phyloP scores from a whole-genome alignment of 2,113 vertebrate species.

The Calidris pugnax region DNA sequence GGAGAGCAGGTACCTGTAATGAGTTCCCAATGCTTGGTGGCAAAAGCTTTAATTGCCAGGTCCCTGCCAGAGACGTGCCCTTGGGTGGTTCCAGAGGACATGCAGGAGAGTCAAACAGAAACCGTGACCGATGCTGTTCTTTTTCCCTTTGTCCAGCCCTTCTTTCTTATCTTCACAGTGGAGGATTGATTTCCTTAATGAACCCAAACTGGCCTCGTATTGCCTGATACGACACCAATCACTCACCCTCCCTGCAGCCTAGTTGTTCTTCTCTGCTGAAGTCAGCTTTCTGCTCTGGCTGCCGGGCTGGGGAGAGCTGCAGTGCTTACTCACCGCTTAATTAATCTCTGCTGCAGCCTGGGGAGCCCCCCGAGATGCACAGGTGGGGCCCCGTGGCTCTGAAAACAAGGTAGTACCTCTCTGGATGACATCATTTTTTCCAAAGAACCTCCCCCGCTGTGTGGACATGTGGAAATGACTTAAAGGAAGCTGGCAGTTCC shows the following conservation, averaged over 20 bases:
- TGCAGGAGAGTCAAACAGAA: neutral
- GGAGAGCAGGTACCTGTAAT: neutral
- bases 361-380: neutral
- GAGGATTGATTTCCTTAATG: neutral
- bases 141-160: neutral
- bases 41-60: neutral
- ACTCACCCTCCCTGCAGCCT: neutral
- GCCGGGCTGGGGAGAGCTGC: neutral
- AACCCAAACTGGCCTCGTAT: neutral
- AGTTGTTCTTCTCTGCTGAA: neutral
- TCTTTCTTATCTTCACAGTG: neutral
- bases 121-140: neutral
- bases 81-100: fast-evolving
- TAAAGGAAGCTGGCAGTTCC: neutral
- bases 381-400: neutral
- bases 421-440: neutral
- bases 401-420: neutral
- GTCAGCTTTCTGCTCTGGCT: neutral
- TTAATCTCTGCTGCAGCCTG: neutral
- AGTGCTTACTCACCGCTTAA: neutral
- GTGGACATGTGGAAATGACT: neutral
- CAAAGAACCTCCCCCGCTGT: neutral
- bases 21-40: neutral
- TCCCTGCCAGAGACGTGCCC: neutral
- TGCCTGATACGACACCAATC: neutral